Base-by-base conservation (phyloP, 92 coral and sea anemone species). In the Epizoanthus fatuus region DNA sequence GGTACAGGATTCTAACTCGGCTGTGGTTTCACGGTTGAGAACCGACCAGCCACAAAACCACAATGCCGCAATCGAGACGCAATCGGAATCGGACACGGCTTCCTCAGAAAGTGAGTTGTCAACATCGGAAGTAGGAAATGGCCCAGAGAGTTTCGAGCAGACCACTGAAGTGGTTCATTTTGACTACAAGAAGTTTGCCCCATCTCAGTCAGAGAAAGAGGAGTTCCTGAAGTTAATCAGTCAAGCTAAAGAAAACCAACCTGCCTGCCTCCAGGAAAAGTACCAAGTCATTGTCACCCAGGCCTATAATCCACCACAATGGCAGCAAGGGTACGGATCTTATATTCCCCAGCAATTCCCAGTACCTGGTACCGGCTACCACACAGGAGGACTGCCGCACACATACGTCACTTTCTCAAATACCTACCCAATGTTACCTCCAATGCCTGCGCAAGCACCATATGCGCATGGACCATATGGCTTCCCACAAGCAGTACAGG, bases 161-260 rank as follows among this genome's bases (percentile, higher is more conserved):
- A 16, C 75, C 32, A 19, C 88, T 9, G 79, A 75, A 79, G 86
- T 83, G 80, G 92, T 92, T 62, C 95, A 93, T 47, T 95, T 95
- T 75, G 98, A 95, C 72, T 95, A 95, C 90, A 87, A 89, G 80
- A 95, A 95, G 77, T 95, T 84, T 74, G 93, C 89, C 63, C 98
- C 98, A 13, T 79, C 93, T 52, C 89, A 90, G 52, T 95, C 90
- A 60, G 91, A 87, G 54, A 87, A 66, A 56, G 98, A 95, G 56
- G 94, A 95, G 53, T 95, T 95, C 79, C 79, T 95, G n/a, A 95
- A 86, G 86, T 71, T 85, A 51, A 95, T 95, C 75, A 91, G 93
- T 81, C 94, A 90, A 90, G 92, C 75, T 75, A 87, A 81, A 75
- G 91, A 87, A 60, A 88, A 86, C 60, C 90, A 81, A 71, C 73